Evolutionary conservation across 64 coral and sea anemone genomes (phyloP), one percentile per base, ranked within the genome.

Genomic region (Porites lutea): DNA sequence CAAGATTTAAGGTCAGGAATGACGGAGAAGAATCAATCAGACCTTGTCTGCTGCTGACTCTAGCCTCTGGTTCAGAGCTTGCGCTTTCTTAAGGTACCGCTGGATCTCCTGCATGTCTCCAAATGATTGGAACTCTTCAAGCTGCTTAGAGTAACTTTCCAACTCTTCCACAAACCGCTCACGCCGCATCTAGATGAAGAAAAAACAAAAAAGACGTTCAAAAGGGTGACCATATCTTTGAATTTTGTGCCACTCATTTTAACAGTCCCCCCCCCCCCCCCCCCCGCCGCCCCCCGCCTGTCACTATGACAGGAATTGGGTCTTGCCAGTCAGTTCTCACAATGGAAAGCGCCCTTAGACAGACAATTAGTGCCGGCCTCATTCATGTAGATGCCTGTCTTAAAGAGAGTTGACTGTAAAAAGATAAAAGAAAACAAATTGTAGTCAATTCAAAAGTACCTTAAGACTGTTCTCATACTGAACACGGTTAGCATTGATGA

Each of bases 381-480:
- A 37, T n/a, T n/a, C n/a, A n/a, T n/a, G n/a, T 37, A 37, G 27
- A 1, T 37, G 27, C 1, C 27, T 37, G 27, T 37, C 27, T 37
- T 37, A 37, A 37, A 37, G 27, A 37, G 27, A 37, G 27, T 37
- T 37, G 27, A 37, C 27, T 37, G 27, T 1, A 37, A 37, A 37
- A 37, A 37, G 27, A 37, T 37, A 0, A 6, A 2, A 77, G 37
- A 59, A 52, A 64, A 21, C 65, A 82, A 19, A 43, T 10, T 15
- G 45, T 54, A 11, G 20, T 2, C 5, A 22, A 48, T n/a, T 54
- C 7, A 13, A 47, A 47, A 10, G 14, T 96, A 99, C 97, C 91
- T 94, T 99, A 20, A 99, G 94, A 57, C 97, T 99, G 62, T 99
- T 99, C 81, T 99, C 97, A 52, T 99, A 99, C 78, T 99, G 97